A percentile compares a stretch with the other conserved stretches of the same genome.
phyloP scores from a whole-genome alignment of 2,797 vertebrate genomes.

The Pangasius sanitwongsei region DNA sequence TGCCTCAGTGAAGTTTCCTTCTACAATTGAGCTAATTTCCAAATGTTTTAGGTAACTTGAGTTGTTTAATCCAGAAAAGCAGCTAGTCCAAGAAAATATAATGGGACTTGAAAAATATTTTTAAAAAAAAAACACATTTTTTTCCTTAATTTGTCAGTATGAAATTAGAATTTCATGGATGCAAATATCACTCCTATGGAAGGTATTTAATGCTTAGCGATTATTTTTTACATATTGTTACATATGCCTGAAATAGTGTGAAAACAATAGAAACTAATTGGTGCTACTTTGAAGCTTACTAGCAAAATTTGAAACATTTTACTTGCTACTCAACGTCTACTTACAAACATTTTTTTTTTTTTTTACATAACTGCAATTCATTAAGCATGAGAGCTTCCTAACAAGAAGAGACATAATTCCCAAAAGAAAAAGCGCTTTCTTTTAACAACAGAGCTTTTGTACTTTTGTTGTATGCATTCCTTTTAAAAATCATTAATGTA shows the following conservation, averaged over 20 bases:
- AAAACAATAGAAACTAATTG: not conserved
- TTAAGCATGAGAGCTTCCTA: constrained; percentile 9
- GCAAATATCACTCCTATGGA: not conserved
- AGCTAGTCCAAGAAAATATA: not conserved
- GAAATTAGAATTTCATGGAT: not conserved
- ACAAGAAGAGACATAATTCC: constrained; percentile 2
- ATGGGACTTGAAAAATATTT: not conserved
- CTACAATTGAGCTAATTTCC: not conserved
- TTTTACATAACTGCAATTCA: constrained; percentile 22
- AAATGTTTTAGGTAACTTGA: no score
- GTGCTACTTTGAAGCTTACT: not conserved
- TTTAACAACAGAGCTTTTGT: constrained; percentile 28
- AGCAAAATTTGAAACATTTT: constrained; percentile 2
- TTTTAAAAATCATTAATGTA: constrained; percentile 25
- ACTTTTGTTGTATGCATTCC: constrained; percentile 15
- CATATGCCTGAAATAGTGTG: not conserved
- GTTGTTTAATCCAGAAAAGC: not conserved
- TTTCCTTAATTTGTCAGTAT: not conserved
- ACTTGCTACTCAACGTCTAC: not conserved
- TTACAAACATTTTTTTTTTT: not conserved
- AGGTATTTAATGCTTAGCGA: not conserved
- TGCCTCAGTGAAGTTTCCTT: not conserved
- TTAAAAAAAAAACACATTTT: no score
- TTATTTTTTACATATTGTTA: not conserved
- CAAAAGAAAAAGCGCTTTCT: constrained; percentile 24